Evolutionary conservation across 2,113 vertebrate species (phyloP).

Genomic region (Podiceps cristatus): DNA sequence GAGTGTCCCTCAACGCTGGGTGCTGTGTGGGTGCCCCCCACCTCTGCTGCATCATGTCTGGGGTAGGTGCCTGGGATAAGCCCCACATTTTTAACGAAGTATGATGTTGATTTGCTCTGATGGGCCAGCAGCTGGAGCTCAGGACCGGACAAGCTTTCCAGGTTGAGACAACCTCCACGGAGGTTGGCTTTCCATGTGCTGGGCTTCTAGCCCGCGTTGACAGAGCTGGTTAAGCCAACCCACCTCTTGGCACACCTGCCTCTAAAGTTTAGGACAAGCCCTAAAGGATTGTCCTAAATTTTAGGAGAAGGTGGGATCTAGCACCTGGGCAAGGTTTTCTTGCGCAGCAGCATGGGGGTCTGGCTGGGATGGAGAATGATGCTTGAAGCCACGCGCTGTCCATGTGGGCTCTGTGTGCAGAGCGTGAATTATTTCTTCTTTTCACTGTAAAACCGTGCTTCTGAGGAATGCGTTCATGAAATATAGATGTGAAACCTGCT

Average conservation of each 20-base stretch:
- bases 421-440: neutral
- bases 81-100: neutral
- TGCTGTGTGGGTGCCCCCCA: neutral
- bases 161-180: neutral
- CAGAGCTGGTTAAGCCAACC: neutral
- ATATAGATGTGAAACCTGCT: slow-evolving; percentile 23
- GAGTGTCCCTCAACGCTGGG: neutral
- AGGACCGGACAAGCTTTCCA: neutral
- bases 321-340: neutral
- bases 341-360: rapidly evolving
- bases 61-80: neutral
- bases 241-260: rapidly evolving
- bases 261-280: neutral
- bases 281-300: neutral
- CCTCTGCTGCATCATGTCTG: rapidly evolving
- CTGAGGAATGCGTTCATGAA: neutral
- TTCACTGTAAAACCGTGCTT: neutral
- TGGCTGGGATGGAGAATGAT: neutral
- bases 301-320: neutral
- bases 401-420: rapidly evolving
- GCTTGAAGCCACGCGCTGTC: rapidly evolving
- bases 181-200: neutral
- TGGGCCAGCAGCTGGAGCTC: neutral
- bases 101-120: neutral
- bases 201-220: neutral